A percentile compares a stretch with the other conserved stretches of the same genome.
Evolutionary conservation across 2,888 invertebrate genomes (phyloP).

Genomic region (Drosophila kanekoi): DNA sequence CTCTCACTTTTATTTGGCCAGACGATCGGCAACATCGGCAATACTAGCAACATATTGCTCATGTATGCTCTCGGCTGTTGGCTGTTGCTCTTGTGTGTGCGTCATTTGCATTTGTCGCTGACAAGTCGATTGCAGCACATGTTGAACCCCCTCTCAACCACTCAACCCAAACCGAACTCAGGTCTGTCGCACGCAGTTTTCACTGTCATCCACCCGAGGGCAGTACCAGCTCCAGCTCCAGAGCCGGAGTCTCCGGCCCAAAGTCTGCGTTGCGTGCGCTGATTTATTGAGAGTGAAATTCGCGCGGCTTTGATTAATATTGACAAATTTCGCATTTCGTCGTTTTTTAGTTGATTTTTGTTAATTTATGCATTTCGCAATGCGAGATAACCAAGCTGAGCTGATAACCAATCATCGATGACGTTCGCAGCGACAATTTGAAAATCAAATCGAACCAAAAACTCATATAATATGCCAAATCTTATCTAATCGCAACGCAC

Average conservation of each 20-base stretch:
- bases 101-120: conserved; percentile 70
- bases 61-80: neutral
- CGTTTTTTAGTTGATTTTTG: conserved; percentile 11
- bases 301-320: conserved; percentile 74
- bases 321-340: conserved; percentile 69
- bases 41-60: conserved; percentile 34
- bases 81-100: conserved; percentile 30
- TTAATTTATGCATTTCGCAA: conserved; percentile 25
- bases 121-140: conserved; percentile 42
- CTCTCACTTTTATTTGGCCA: conserved; percentile 53
- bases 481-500: conserved; percentile 43
- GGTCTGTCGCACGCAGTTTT: conserved; percentile 61
- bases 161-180: neutral
- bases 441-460: conserved; percentile 1
- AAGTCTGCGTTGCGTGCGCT: conserved; percentile 47
- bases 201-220: conserved; percentile 66
- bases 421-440: conserved; percentile 14
- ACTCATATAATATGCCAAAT: neutral
- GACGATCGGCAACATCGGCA: conserved; percentile 25
- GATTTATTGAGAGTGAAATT: conserved; percentile 78
- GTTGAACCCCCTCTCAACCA: neutral
- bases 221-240: conserved; percentile 34
- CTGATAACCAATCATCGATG: conserved; percentile 14
- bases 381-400: neutral
- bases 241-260: conserved; percentile 30